phyloP scores from a whole-genome alignment of 2,888 invertebrate genomes.

The Sympetrum striolatum region DNA sequence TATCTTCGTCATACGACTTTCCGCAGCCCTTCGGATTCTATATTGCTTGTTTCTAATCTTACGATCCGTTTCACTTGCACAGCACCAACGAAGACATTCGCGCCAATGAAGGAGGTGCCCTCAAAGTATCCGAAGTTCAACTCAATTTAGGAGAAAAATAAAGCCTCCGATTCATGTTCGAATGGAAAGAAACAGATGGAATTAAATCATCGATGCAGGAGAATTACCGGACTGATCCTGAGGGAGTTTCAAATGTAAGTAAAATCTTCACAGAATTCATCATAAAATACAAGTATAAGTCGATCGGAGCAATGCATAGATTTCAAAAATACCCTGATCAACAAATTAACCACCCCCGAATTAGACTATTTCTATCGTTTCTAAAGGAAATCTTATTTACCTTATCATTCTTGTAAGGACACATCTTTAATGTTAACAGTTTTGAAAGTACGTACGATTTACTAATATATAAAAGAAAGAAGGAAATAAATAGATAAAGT shows the following conservation, averaged over 20 bases:
- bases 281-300: background rate
- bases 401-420: too few relatives aligned
- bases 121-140: background rate
- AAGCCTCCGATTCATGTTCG: background rate
- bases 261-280: background rate
- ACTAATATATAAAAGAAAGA: too few relatives aligned
- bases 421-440: too few relatives aligned
- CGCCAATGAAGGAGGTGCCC: background rate
- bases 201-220: background rate
- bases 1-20: background rate
- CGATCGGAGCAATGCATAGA: background rate
- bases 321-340: background rate
- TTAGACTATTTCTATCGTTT: background rate
- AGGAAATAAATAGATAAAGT: too few relatives aligned
- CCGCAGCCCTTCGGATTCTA: background rate
- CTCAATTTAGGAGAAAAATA: background rate
- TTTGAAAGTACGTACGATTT: too few relatives aligned
- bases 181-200: background rate
- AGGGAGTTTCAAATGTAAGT: background rate
- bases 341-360: background rate
- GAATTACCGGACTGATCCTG: background rate
- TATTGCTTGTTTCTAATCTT: background rate
- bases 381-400: background rate
- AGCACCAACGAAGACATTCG: background rate
- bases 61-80: background rate